Percentiles rank a stretch among this genome's conserved stretches.
Evolutionary conservation across 2,113 vertebrate genomes (phyloP).

Genomic region (Rhea pennata): DNA sequence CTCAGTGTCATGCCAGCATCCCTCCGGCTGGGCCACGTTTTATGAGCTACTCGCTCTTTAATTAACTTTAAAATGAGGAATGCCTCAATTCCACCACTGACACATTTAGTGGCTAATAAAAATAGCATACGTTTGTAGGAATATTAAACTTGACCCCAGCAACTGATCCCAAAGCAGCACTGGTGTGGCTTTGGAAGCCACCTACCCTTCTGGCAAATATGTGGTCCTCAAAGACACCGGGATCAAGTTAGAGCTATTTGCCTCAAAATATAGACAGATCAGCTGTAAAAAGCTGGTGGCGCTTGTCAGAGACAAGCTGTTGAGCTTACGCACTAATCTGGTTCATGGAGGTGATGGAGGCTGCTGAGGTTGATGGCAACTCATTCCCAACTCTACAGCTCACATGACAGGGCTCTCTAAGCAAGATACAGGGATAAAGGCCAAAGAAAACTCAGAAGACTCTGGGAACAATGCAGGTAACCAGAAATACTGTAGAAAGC

Average conservation of each 20-base stretch:
- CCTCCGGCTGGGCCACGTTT: background rate
- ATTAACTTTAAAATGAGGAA: background rate
- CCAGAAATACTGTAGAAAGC: background rate
- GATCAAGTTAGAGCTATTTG: background rate
- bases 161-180: rapidly evolving
- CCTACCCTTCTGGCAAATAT: background rate
- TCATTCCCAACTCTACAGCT: background rate
- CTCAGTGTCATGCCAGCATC: background rate
- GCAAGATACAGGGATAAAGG: background rate
- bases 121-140: background rate
- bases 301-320: background rate
- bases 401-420: no score
- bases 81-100: background rate
- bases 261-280: background rate
- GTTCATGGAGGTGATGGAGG: background rate
- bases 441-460: background rate
- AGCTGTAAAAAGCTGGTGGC: background rate
- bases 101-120: background rate
- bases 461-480: background rate
- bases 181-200: background rate
- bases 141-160: background rate
- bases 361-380: background rate
- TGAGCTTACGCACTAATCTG: background rate
- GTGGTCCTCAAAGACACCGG: background rate
- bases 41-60: background rate